Evolutionary conservation across 1,140 invertebrate genomes (phyloP), one percentile per base, ranked within the genome.

Genomic region (Drosophila kikkawai): DNA sequence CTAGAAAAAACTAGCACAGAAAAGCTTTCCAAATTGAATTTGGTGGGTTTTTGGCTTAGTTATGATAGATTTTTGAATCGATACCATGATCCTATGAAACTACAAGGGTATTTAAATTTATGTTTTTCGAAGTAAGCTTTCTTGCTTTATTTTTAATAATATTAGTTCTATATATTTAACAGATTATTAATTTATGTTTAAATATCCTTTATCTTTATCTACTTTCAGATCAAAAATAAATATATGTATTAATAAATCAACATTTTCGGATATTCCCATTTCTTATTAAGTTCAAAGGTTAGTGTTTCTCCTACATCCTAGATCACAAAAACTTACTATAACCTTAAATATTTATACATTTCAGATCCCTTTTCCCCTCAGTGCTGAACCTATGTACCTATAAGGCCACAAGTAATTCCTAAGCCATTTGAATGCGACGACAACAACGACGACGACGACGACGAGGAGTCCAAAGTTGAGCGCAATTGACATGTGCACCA

Each of bases 401-500:
- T 59, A 73, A 22, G 69, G 67, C 68, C 44, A 70, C 34, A 56
- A 56, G 53, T 56, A 56, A 56, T 51, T 48, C 37, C 29, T 37
- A 19, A 2, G 42, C 47, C 45, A 74, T 73, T 74, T 74, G 55
- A 74, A 74, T 74, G 36, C 56, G 34, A 36, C 48, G 37, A 22
- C 13, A 7, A 47, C 44, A 22, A 47, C 47, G 47, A 48, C 15
- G 19, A 34, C 3, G 3, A 2, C 51, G 48, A n/a, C 13, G 37
- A 37, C 36, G 36, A 37, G 36, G 57, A 70, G 45, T 70, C 69
- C 53, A 71, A 59, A 73, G 66, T 50, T 71, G 65, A 73, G 36
- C 37, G 15, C 50, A 41, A 41, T 53, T 73, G 70, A 73, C 70
- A 73, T 73, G 67, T 44, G 50, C 66, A 39, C 59, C 36, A 50